Evolutionary conservation across 2,113 vertebrate species (phyloP), one percentile per base, ranked within the genome.

Genomic region (Indri indri): DNA sequence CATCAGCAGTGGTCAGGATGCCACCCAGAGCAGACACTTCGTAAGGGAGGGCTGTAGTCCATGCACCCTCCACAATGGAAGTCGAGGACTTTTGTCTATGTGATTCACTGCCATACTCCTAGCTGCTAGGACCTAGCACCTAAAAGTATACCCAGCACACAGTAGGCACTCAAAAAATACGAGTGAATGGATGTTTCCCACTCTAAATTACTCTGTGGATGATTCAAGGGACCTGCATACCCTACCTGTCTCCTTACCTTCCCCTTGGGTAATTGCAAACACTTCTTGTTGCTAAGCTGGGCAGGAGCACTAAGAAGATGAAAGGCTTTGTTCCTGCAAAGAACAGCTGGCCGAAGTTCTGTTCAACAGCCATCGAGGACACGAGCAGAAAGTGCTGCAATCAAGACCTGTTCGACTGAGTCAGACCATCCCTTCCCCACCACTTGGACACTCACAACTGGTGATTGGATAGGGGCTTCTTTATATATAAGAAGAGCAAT

Each of bases 271-370:
- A 89, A 82, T 68, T 73, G 45, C 50, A 30, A 47, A 52, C 11
- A 25, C 47, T 63, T 37, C 82, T 52, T 16, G 79, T 40, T 37
- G 66, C 68, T 42, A 91, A 70, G 59, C 86, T 54, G 89, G 63
- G 50, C 82, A 85, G 5, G 25, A 76, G 94, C 90, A 85, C 27
- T 6, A 34, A 37, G 50, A 74, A 97, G 68, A 84, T 42, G 70
- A 95, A 96, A 82, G 47, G 63, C 66, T 92, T 91, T 47, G 63
- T 63, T 96, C 47, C 93, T 77, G 20, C 47, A 52, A 86, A 88
- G 84, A 83, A 59, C 68, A 57, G 57, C 93, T 88, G 70, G 70
- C 59, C 65, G 20, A 61, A 80, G 87, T 65, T 87, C 93, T 80
- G 34, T 32, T 79, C 52, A 10, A 25, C 25, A 81, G 66, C 68